Evolutionary conservation across 37 sponge, comb jelly and placozoan genomes (phyloP).

Genomic region (Chondrosia reniformis): DNA sequence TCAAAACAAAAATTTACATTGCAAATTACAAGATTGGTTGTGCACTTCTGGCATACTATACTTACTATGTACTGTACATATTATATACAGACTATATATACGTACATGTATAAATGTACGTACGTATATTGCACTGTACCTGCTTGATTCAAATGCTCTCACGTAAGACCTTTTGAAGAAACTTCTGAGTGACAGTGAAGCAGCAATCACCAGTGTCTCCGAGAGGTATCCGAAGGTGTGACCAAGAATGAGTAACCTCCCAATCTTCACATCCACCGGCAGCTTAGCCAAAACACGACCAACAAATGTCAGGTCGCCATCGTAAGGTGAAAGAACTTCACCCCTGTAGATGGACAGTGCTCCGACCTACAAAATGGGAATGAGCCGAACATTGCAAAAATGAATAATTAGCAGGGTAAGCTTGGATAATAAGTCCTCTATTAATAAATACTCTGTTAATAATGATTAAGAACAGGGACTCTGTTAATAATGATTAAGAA

Average conservation of each 20-base stretch:
- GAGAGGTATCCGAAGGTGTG: slow-evolving; percentile 90
- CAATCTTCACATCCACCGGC: slow-evolving; percentile 78
- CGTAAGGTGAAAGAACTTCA: slow-evolving; percentile 59
- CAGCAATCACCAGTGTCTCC: slow-evolving; percentile 57
- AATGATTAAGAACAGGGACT: too few species aligned
- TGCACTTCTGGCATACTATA: too few species aligned
- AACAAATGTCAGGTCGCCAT: slow-evolving; percentile 89
- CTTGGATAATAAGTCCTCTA: too few species aligned
- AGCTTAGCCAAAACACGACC: slow-evolving; percentile 74
- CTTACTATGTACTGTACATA: too few species aligned
- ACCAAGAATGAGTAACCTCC: slow-evolving; percentile 81
- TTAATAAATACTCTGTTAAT: too few species aligned
- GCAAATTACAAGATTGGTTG: too few species aligned
- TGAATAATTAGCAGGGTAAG: too few species aligned
- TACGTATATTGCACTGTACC: slow-evolving; percentile 20
- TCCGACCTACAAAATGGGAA: slow-evolving; percentile 72
- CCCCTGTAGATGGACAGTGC: slow-evolving; percentile 47
- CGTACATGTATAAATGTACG: not conserved
- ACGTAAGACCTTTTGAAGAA: slow-evolving; percentile 50
- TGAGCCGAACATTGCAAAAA: too few species aligned
- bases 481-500: too few species aligned
- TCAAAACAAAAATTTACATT: too few species aligned
- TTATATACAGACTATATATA: not conserved
- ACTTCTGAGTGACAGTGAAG: slow-evolving; percentile 64
- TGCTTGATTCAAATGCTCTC: slow-evolving; percentile 31